Conservation (phyloP, 2,888 invertebrate genomes). For the Trilocha varians region DNA sequence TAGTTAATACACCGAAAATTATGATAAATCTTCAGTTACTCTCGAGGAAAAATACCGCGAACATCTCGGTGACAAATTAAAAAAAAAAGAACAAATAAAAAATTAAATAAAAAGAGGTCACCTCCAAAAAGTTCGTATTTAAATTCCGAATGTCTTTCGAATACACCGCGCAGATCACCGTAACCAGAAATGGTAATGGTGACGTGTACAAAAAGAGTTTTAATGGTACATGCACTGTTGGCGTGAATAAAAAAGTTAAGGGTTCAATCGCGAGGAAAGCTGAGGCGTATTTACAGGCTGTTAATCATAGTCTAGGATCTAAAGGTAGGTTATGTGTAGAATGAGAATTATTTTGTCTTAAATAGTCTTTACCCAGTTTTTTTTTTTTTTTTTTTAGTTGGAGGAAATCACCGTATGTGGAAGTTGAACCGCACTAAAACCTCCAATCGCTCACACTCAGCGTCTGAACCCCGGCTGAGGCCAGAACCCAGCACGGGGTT, state of each 20-base stretch:
- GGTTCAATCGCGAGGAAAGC: constrained; percentile 50
- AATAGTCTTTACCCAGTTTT: too few relatives aligned
- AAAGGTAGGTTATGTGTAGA: not conserved
- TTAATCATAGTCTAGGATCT: constrained; percentile 37
- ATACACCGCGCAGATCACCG: constrained; percentile 43
- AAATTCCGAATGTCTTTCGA: constrained; percentile 38
- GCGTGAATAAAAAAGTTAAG: constrained; percentile 35
- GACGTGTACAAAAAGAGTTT: constrained; percentile 39
- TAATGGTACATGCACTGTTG: constrained; percentile 42
- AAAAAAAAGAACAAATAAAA: constrained; percentile 3
- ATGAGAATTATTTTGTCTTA: too few relatives aligned
- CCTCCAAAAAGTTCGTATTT: not conserved
- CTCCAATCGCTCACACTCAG: too few relatives aligned
- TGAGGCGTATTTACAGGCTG: constrained; percentile 54
- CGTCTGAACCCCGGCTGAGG: too few relatives aligned
- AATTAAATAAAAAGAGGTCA: constrained; percentile 1
- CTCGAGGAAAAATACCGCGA: constrained; percentile 22
- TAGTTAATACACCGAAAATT: constrained; percentile 14
- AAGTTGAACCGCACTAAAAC: too few relatives aligned
- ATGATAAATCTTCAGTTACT: constrained; percentile 17
- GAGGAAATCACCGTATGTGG: too few relatives aligned
- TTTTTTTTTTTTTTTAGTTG: too few relatives aligned
- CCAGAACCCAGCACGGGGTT: too few relatives aligned
- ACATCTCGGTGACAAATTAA: constrained; percentile 14
- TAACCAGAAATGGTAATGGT: constrained; percentile 38